phyloP scores from a whole-genome alignment of 2,888 invertebrate genomes.

The Iselma pallidipennis region DNA sequence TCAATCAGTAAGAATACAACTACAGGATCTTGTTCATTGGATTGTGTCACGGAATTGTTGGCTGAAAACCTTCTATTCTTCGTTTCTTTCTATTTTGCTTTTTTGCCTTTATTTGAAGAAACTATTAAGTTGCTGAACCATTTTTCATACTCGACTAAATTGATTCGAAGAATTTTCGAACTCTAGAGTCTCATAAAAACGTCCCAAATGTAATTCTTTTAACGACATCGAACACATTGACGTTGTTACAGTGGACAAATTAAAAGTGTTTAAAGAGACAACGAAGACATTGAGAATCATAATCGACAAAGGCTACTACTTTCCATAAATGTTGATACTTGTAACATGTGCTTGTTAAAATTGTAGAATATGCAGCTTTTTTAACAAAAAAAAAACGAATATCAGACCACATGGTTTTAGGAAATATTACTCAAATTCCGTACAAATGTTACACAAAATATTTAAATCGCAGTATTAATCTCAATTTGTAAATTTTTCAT shows the following conservation, averaged over 20 bases:
- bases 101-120: slow-evolving; percentile 13
- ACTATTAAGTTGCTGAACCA: slow-evolving; percentile 9
- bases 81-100: slow-evolving; percentile 16
- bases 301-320: slow-evolving; percentile 20
- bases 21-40: slow-evolving; percentile 37
- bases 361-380: not conserved
- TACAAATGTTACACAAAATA: not conserved
- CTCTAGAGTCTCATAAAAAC: not conserved
- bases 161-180: not conserved
- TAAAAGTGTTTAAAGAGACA: slow-evolving; percentile 9
- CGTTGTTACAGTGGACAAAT: not conserved
- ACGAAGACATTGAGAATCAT: slow-evolving; percentile 25
- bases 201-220: not conserved
- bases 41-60: slow-evolving; percentile 41
- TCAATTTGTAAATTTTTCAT: no score
- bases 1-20: slow-evolving; percentile 42
- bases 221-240: not conserved
- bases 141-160: slow-evolving; percentile 1
- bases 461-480: no score
- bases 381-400: not conserved
- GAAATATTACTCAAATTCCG: not conserved
- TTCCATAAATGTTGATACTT: slow-evolving; percentile 14
- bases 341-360: slow-evolving; percentile 24
- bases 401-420: not conserved
- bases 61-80: slow-evolving; percentile 28